phyloP scores from a whole-genome alignment of 2,888 invertebrate genomes.

The Sarcophaga rosellei region DNA sequence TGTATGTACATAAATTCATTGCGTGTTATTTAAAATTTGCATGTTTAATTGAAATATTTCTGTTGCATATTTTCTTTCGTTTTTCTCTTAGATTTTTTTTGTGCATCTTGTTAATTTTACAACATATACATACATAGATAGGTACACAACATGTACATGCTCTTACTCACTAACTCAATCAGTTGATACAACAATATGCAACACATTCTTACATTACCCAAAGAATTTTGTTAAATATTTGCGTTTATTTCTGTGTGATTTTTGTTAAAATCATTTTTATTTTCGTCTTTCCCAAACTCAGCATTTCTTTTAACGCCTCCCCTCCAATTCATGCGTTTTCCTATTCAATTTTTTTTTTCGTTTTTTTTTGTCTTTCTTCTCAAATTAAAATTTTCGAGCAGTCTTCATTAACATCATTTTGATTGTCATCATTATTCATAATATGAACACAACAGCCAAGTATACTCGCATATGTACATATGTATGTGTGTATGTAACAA shows the following conservation, averaged over 20 bases:
- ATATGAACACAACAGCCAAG: conserved; percentile 26
- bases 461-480: not conserved
- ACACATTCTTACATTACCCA: conserved; percentile 45
- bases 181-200: not conserved
- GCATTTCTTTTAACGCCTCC: conserved; percentile 14
- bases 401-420: conserved; percentile 64
- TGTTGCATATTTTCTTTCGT: conserved; percentile 32
- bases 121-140: conserved; percentile 33
- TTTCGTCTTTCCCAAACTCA: not conserved
- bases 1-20: conserved; percentile 18
- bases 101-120: conserved; percentile 56
- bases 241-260: conserved; percentile 40
- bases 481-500: not conserved
- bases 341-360: conserved; percentile 1
- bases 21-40: conserved; percentile 69
- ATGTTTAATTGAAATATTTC: conserved; percentile 68
- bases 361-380: conserved; percentile 34
- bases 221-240: conserved; percentile 56
- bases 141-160: not conserved
- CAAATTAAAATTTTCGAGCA: conserved; percentile 58
- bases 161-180: not conserved
- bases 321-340: not conserved
- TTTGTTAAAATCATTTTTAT: conserved; percentile 3
- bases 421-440: conserved; percentile 63
- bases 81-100: conserved; percentile 32